These are phyloP conservation scores for Athalia rosae DNA, from an alignment of 2,888 invertebrate genomes.

Conservation along the genomic window DNA sequence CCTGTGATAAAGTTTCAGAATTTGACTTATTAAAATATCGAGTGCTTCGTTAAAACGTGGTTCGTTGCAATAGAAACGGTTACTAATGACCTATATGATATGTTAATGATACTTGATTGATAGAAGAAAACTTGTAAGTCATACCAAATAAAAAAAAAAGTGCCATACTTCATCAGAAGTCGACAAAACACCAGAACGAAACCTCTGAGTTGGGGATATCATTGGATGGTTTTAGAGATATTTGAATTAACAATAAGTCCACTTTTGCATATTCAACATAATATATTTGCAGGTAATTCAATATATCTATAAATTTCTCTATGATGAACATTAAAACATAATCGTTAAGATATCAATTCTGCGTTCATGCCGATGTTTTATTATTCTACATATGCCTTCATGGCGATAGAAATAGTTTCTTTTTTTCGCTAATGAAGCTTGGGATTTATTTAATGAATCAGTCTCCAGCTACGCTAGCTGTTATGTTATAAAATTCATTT, in stretches of 20 bases:
- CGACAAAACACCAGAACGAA: too few species aligned
- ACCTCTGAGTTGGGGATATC: too few species aligned
- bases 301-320: constrained; percentile 55
- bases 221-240: too few species aligned
- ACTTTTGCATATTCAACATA: constrained; percentile 52
- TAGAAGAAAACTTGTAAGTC: too few species aligned
- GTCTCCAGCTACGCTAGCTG: constrained; percentile 57
- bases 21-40: not conserved
- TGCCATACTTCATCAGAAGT: too few species aligned
- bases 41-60: not conserved
- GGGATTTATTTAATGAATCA: constrained; percentile 51
- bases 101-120: not conserved
- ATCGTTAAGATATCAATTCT: constrained; percentile 45
- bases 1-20: too few species aligned
- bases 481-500: constrained; percentile 60
- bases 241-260: constrained; percentile 3
- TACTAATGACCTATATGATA: not conserved
- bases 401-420: constrained; percentile 34
- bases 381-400: constrained; percentile 42
- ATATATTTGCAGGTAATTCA: constrained; percentile 57
- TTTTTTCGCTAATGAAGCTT: constrained; percentile 34
- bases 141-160: too few species aligned
- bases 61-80: not conserved
- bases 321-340: constrained; percentile 50
- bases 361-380: constrained; percentile 48